Conservation (phyloP, 2,888 invertebrate species). For the Leptopilina myrica region DNA sequence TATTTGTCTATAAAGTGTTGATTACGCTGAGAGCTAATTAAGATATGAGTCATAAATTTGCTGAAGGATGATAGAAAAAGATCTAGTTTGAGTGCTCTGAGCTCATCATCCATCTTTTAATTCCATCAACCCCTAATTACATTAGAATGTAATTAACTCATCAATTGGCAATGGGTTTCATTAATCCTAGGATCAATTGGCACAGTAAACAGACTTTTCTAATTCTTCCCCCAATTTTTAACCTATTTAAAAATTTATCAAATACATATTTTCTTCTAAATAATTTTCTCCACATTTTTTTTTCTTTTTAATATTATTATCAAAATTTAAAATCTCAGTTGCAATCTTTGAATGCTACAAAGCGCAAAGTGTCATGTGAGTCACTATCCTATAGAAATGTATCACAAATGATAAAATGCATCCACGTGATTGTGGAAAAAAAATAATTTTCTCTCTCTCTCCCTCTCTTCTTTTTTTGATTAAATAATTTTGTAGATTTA, state of each 20-base stretch:
- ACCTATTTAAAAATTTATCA: no score
- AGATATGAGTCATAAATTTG: background rate
- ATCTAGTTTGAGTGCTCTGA: background rate
- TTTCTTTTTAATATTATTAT: no score
- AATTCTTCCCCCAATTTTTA: no score
- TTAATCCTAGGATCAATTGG: constrained; percentile 23
- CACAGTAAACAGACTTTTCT: background rate
- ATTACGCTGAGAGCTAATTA: background rate
- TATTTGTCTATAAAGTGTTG: background rate
- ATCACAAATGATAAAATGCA: background rate
- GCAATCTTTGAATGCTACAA: no score
- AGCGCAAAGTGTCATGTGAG: no score
- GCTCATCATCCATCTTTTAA: constrained; percentile 10
- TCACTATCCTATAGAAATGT: no score
- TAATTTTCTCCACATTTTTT: no score
- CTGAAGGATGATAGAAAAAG: constrained; percentile 19
- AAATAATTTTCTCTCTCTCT: no score
- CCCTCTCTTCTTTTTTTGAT: background rate
- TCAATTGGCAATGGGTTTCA: constrained; percentile 20
- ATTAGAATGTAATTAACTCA: constrained; percentile 32
- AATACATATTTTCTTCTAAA: no score
- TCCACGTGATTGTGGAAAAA: background rate
- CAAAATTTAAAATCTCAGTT: no score
- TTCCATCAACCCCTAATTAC: constrained; percentile 14
- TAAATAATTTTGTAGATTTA: constrained; percentile 9